Evolutionary conservation across 2,113 vertebrate species (phyloP).

Genomic region (Edolisoma coerulescens): DNA sequence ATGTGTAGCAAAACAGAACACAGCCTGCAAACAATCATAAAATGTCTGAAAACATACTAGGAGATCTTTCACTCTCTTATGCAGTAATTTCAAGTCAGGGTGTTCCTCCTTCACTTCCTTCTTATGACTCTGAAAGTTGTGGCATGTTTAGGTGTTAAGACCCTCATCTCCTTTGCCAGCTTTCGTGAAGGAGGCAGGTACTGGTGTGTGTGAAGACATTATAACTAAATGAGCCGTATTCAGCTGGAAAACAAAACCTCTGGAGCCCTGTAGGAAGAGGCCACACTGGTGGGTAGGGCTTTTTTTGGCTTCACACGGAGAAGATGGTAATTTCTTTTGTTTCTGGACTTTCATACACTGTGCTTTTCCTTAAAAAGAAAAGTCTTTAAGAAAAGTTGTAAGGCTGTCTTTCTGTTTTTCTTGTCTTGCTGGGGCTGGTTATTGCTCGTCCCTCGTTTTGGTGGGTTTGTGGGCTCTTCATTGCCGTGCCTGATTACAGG

Average conservation of each 20-base stretch:
- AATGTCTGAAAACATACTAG: neutral
- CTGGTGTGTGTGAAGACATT: neutral
- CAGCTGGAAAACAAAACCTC: neutral
- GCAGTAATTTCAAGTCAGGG: neutral
- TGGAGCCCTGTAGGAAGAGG: neutral
- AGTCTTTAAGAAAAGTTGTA: neutral
- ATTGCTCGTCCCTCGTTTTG: neutral
- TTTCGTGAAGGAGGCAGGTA: neutral
- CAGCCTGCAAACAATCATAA: neutral
- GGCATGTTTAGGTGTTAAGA: neutral
- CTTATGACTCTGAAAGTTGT: neutral
- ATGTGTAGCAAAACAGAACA: neutral
- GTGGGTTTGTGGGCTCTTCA: neutral
- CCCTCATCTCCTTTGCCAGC: neutral
- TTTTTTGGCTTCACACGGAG: neutral
- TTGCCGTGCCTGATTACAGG: neutral
- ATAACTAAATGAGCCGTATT: neutral
- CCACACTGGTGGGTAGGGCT: neutral
- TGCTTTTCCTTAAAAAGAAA: neutral
- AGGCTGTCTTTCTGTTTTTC: neutral
- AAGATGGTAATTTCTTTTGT: neutral
- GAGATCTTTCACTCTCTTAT: neutral
- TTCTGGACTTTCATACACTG: neutral
- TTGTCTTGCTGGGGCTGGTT: neutral
- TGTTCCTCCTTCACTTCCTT: rapidly evolving